A percentile compares a stretch with the other conserved stretches of the same genome.
phyloP scores from a whole-genome alignment of 2,113 vertebrate species.

The Vulpes lagopus region DNA sequence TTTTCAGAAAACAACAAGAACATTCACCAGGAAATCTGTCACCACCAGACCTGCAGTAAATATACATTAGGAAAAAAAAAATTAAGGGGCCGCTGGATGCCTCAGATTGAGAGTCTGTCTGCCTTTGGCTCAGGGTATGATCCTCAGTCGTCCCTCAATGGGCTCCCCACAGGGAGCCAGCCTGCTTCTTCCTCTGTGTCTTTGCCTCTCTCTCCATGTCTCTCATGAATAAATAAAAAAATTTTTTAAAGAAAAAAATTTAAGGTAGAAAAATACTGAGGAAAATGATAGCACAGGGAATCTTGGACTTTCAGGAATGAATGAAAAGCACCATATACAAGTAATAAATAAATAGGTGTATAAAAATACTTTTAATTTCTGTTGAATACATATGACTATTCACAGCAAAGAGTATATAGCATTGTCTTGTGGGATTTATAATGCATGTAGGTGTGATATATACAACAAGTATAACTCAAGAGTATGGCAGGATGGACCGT shows the following conservation, averaged over 20 bases:
- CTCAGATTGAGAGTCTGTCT: too few species aligned
- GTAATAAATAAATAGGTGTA: neutral
- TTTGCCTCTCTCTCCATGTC: too few species aligned
- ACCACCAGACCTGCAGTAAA: neutral
- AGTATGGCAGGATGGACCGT: neutral
- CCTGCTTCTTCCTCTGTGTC: too few species aligned
- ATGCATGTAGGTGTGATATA: neutral
- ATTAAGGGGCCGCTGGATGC: too few species aligned
- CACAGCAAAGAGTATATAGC: conserved; percentile 8
- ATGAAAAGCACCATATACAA: neutral
- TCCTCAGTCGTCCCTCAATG: too few species aligned
- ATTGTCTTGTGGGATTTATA: neutral
- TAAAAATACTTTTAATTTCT: neutral
- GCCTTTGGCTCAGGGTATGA: too few species aligned
- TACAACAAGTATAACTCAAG: neutral
- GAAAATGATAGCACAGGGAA: neutral
- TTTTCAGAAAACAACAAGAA: conserved; percentile 15
- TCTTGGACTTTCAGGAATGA: neutral
- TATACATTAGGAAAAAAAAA: neutral
- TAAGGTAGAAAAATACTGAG: neutral
- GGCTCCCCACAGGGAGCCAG: too few species aligned
- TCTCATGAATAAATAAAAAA: too few species aligned
- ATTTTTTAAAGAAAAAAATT: neutral
- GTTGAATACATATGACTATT: neutral
- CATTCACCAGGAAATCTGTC: neutral